These are phyloP conservation scores for Platyura marginata DNA, from an alignment of 1,140 invertebrate genomes.

Conservation along the genomic window DNA sequence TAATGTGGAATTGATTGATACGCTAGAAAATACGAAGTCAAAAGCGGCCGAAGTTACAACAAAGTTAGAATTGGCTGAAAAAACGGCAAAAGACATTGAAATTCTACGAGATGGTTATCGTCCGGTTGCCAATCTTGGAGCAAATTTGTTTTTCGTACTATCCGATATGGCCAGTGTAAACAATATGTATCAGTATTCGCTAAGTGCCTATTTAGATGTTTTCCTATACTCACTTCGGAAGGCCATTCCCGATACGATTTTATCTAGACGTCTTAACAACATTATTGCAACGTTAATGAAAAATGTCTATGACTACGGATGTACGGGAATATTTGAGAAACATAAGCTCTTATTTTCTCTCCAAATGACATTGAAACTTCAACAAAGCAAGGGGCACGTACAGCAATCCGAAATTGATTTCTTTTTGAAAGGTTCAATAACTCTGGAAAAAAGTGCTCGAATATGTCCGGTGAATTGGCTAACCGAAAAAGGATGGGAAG, in stretches of 20 bases:
- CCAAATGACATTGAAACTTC: conserved; percentile 68
- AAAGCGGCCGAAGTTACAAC: conserved; percentile 59
- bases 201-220: conserved; percentile 59
- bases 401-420: conserved; percentile 63
- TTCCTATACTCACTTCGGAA: conserved; percentile 62
- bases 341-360: conserved; percentile 83
- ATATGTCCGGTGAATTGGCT: conserved; percentile 54
- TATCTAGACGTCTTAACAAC: conserved; percentile 51
- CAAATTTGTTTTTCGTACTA: conserved; percentile 76
- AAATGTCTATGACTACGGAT: conserved; percentile 77
- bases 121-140: conserved; percentile 61
- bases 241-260: conserved; percentile 51
- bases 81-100: conserved; percentile 62
- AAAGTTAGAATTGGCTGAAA: conserved; percentile 51
- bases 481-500: conserved; percentile 54
- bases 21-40: conserved; percentile 72
- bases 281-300: conserved; percentile 69
- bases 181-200: conserved; percentile 81
- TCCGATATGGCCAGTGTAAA: conserved; percentile 72
- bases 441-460: conserved; percentile 48
- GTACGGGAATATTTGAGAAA: conserved; percentile 76
- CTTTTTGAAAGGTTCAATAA: conserved; percentile 70
- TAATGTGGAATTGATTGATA: conserved; percentile 66
- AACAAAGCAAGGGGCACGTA: conserved; percentile 42
- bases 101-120: conserved; percentile 62